Base-by-base conservation (phyloP, 2,797 vertebrate genomes). In the Anguilla obscura region DNA sequence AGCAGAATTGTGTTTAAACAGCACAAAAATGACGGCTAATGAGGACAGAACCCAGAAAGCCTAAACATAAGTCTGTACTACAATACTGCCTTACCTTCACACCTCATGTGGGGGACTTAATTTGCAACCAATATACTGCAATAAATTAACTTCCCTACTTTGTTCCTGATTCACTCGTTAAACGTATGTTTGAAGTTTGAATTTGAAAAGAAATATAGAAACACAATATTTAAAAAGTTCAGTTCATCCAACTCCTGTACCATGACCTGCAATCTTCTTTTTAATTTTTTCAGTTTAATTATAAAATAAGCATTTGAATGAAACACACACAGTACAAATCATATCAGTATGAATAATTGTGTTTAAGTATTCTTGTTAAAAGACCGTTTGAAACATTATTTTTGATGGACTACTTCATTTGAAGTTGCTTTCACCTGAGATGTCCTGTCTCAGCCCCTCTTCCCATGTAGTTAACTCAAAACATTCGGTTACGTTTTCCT, bases 1-100 rank as follows among this genome's bases (percentile, higher is more conserved):
- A 63, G 50, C 50, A 82, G 86, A 87, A 85, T 27, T 85, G n/a
- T 89, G 88, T 88, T 82, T 18, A 89, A 56, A 87, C 52, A 84
- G 36, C 16, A 48, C 30, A 84, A 40, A 88, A 76, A 85, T 56
- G 24, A 48, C 58, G 33, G 52, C 56, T 14, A 80, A 21, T 82
- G 58, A 87, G 48, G 74, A 86, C 1, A 80, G 45, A 36, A 40
- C 52, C 8, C 30, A 54, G 36, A 52, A 54, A 18, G 40, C 60
- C 33, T 21, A 79, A 74, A 30, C 58, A 3, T 50, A 52, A 27
- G 36, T 45, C 21, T 80, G 14, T 45, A 16, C 33, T 24, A 45
- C 18, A 80, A 5, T 9, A 21, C 8, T 21, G 36, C 14, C 45
- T 24, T 48, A 5, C 33, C 18, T 21, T 40, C 14, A 80, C 36